Base-by-base conservation (phyloP, 2,797 vertebrate genomes). In the Coregonus suidteri region DNA sequence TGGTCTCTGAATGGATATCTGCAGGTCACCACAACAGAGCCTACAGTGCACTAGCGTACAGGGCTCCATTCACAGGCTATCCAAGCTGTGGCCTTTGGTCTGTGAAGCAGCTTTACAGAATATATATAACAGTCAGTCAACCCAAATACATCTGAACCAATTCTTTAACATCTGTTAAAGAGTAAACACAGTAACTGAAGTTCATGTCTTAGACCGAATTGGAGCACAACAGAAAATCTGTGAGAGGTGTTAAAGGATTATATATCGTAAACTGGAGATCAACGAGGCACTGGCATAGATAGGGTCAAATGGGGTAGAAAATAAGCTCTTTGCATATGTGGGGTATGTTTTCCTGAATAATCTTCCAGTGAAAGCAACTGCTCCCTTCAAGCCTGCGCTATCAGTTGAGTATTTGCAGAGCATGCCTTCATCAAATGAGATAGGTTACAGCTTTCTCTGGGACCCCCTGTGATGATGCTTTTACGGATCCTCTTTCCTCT, bases 201-300 rank as follows among this genome's bases (percentile, higher is more conserved):
- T 84, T 78, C 35, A 73, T 30, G 67, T 65, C 7, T 13, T 65
- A 75, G 15, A 67, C 77, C 47, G 85, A 86, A 88, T 78, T 75
- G 68, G 73, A 84, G 79, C 88, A 91, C 91, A 93, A 89, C 88
- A 76, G 88, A 82, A 90, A 88, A 86, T 90, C 89, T 92, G 85
- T 68, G 76, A 86, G 86, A 91, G 85, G 86, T 89, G 90, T 91
- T 93, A 92, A 85, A 76, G 88, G 91, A 92, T 93, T 92, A 93
- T 35, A 68, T 59, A 35, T 69, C 15, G 51, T 91, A 91, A 93
- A 84, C 91, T 79, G 77, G 80, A 91, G 88, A 91, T 92, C 85
- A 89, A 77, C 77, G 56, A 41, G 75, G 37, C 71, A 82, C 59
- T 67, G 13, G 30, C 15, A 35, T 56, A 90, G 84, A 85, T 84